phyloP scores from a whole-genome alignment of 2,113 vertebrate species.

The Percina caprodes region DNA sequence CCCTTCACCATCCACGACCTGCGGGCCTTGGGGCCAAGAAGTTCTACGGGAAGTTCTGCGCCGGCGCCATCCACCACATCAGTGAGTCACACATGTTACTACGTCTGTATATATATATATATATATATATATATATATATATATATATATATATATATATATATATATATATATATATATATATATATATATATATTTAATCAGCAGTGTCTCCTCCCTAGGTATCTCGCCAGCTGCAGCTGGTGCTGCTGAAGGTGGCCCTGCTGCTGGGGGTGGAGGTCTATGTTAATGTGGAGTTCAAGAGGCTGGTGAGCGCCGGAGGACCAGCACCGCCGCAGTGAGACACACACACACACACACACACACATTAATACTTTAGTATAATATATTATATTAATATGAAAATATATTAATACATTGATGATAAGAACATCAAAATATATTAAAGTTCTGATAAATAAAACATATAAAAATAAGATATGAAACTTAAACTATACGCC shows the following conservation, averaged over 20 bases:
- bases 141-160: no score
- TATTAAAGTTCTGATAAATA: no score
- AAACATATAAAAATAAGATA: no score
- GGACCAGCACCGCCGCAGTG: conserved; percentile 89
- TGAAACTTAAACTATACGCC: no score
- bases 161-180: no score
- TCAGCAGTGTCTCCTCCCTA: conserved; percentile 9
- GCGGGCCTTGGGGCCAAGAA: conserved; percentile 94
- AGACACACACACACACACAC: conserved; percentile 49
- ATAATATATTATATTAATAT: no score
- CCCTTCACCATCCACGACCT: conserved; percentile 97
- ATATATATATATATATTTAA: no score
- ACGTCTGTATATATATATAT: no score
- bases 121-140: no score
- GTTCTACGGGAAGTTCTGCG: conserved; percentile 96
- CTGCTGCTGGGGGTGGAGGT: conserved; percentile 95
- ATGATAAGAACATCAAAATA: no score
- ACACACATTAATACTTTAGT: no score
- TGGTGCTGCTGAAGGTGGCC: conserved; percentile 95
- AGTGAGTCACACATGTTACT: conserved; percentile 79
- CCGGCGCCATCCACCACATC: conserved; percentile 96
- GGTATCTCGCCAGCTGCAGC: conserved; percentile 97
- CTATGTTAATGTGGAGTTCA: conserved; percentile 96
- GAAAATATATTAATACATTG: no score
- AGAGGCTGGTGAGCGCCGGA: conserved; percentile 89